Conservation (phyloP, 1,140 invertebrate species). For the Vanessa tameamea region DNA sequence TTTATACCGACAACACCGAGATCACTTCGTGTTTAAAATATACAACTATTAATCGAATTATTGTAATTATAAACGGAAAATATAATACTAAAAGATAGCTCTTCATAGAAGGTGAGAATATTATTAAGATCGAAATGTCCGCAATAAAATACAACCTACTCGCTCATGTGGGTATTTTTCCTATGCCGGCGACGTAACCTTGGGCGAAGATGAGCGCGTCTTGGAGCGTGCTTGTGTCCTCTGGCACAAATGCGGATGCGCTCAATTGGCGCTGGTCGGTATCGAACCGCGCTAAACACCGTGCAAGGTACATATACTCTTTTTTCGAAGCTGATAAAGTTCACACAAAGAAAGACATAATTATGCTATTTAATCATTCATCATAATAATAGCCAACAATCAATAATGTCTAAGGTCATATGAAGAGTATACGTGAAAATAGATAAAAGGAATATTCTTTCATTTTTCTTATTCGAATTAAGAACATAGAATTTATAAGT, state of each 20-base stretch:
- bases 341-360: neutral
- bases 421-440: too few species aligned
- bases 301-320: conserved; percentile 61
- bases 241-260: conserved; percentile 78
- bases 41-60: too few species aligned
- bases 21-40: too few species aligned
- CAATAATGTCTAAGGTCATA: too few species aligned
- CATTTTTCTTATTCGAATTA: too few species aligned
- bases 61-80: neutral
- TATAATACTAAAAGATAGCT: neutral
- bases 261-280: conserved; percentile 69
- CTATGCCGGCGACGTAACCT: conserved; percentile 60
- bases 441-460: too few species aligned
- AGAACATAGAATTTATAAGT: too few species aligned
- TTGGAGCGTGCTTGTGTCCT: conserved; percentile 72
- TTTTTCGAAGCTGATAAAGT: conserved; percentile 35
- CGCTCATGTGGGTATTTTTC: conserved; percentile 50
- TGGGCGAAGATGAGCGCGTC: conserved; percentile 68
- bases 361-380: too few species aligned
- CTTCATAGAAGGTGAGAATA: neutral
- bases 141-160: conserved; percentile 41
- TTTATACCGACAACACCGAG: too few species aligned
- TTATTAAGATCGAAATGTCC: conserved; percentile 39
- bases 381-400: too few species aligned
- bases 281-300: conserved; percentile 76